Evolutionary conservation across 2,888 invertebrate genomes (phyloP), one percentile per base, ranked within the genome.

Genomic region (Pristionchus fissidentatus): DNA sequence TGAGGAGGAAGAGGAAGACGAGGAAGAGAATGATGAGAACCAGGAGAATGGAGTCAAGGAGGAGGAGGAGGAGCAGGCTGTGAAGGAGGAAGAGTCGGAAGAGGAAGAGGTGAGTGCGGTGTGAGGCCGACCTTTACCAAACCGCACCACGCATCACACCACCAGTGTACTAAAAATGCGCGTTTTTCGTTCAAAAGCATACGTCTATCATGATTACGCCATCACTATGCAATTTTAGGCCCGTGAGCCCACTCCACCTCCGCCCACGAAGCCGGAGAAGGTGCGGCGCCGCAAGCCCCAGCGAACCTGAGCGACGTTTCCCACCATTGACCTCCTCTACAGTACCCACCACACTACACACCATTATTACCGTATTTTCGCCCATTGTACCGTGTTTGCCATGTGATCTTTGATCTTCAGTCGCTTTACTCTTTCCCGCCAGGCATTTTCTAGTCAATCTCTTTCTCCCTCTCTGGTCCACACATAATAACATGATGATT

Each of bases 61-160:
- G 15, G 83, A 85, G 49, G 70, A 62, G 1, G 85, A 84, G 29
- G 70, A 43, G 38, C 78, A 75, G 8, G 70, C 77, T 22, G 83
- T 77, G 26, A 62, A 77, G 43, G 60, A 83, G 4, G 85, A 86
- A 35, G 52, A 70, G 8, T 26, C 57, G 7, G 81, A 81, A 15
- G 81, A 80, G n/a, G 80, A 66, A 10, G 55, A 79, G 19, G 32
- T 22, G 66, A n/a, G 66, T 41, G 41, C 43, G 62, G 10, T 26
- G 38, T 41, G 70, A 26, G 0, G 41, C 41, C 70, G 70, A 41
- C 70, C 41, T 43, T 70, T 70, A 26, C 38, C 26, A 66, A 66
- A 66, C 38, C 62, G 62, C 62, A 38, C 35, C 35, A 66, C 32
- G 38, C 38, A 66, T 29, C 62, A 26, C 62, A 66, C 62, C 62